A percentile compares a stretch with the other conserved stretches of the same genome.
Conservation (phyloP, 2,888 invertebrate species). For the Ganaspis brasiliensis region DNA sequence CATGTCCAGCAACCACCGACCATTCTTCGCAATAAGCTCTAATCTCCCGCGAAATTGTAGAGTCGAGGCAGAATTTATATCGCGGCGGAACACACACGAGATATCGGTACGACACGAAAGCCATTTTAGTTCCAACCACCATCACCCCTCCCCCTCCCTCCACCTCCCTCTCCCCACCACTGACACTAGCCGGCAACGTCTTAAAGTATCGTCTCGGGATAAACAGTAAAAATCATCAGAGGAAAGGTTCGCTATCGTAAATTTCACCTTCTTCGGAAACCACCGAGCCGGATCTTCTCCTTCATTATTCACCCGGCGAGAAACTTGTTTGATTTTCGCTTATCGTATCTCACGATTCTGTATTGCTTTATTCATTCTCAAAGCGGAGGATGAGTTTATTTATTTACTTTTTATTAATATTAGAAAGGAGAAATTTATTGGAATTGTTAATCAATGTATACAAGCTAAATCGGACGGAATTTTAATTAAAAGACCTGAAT, state of each 20-base stretch:
- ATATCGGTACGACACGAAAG: constrained; percentile 61
- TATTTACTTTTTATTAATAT: constrained; percentile 8
- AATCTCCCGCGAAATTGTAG: constrained; percentile 73
- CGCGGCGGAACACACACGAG: constrained; percentile 50
- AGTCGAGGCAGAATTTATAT: constrained; percentile 62
- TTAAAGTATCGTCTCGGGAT: constrained; percentile 58
- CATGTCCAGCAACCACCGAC: constrained; percentile 63
- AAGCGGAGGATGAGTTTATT: neutral
- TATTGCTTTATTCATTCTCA: constrained; percentile 40
- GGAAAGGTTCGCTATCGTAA: constrained; percentile 42
- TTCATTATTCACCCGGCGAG: constrained; percentile 38
- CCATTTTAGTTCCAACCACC: constrained; percentile 59
- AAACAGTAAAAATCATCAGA: constrained; percentile 46
- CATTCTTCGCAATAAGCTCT: constrained; percentile 70
- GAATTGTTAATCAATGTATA: neutral
- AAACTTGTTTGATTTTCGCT: constrained; percentile 44
- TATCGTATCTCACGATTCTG: constrained; percentile 36
- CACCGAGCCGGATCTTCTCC: constrained; percentile 41
- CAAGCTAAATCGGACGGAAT: neutral
- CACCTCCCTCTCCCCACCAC: no score
- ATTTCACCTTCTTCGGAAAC: constrained; percentile 43
- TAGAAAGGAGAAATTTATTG: neutral
- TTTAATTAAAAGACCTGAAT: no score
- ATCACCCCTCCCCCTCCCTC: no score
- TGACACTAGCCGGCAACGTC: no score